Base-by-base conservation (phyloP, 2,888 invertebrate species). In the Scaptomyza parva region DNA sequence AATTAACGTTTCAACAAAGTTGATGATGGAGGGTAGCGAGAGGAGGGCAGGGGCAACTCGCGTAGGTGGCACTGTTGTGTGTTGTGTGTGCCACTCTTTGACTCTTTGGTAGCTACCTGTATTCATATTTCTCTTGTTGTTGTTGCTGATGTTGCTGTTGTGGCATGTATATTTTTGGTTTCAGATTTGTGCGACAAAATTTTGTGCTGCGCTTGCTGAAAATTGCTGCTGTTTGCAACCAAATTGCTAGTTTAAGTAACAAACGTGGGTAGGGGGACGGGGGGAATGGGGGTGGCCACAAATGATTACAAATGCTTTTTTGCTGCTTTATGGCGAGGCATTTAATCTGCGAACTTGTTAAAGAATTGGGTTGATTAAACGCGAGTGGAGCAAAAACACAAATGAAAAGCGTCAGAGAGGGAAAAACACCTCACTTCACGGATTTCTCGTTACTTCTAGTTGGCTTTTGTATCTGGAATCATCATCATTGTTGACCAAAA, bases 51-150 rank as follows among this genome's bases (percentile, higher is more conserved):
- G 18, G 41, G 7, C 24, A 9, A 9, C 17, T 9, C 39, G 76
- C 61, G 75, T 76, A 76, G 75, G 75, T 60, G 64, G 76, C 57
- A 11, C 43, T n/a, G 12, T 17, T 30, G 8, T 40, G 73, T 64
- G n/a, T n/a, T 61, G 64, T n/a, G n/a, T n/a, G n/a, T n/a, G n/a
- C n/a, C 52, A 11, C 41, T 22, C 47, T 40, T 40, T 40, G 40
- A 72, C 81, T 74, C n/a, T n/a, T n/a, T n/a, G n/a, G 40, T 40
- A 28, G 76, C 85, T 76, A 78, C 85, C 82, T 73, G 76, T 37
- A 59, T 68, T 71, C 33, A 33, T 33, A n/a, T 33, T n/a, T n/a
- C n/a, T n/a, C n/a, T n/a, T n/a, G n/a, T n/a, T n/a, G 28, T 47
- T n/a, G 3, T 12, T 43, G 6, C 12, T 7, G 1, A 14, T 18